Evolutionary conservation across 2,797 vertebrate genomes (phyloP).

Genomic region (Saxicola maurus): DNA sequence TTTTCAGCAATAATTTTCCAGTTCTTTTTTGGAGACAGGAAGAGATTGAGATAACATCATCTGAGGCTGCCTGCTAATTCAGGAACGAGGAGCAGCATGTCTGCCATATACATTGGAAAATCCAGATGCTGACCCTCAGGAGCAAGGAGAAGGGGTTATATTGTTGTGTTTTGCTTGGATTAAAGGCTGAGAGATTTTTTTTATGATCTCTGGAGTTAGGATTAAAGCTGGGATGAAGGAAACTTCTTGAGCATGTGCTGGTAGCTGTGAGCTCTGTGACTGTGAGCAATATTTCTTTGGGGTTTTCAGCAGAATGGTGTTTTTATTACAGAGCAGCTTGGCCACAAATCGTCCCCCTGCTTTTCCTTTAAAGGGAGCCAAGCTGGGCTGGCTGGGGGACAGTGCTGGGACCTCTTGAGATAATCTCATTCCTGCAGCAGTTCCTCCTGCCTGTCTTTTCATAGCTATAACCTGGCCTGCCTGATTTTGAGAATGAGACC

Average conservation of each 20-base stretch:
- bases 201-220: neutral
- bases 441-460: neutral
- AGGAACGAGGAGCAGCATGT: accelerated
- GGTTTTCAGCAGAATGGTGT: neutral
- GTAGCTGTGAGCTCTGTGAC: neutral
- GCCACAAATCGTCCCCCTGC: neutral
- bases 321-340: neutral
- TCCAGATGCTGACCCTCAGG: neutral
- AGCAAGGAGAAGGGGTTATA: neutral
- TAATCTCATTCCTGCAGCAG: neutral
- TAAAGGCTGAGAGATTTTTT: neutral
- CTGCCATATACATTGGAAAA: neutral
- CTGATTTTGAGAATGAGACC: accelerated
- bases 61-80: neutral
- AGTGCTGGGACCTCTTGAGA: neutral
- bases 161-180: neutral
- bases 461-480: accelerated
- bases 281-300: neutral
- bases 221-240: neutral
- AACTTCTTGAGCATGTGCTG: accelerated
- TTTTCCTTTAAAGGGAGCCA: neutral
- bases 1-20: neutral
- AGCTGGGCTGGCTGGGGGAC: neutral
- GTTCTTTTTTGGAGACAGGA: neutral
- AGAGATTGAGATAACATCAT: neutral